Percentiles rank a stretch among this genome's conserved stretches.
Conservation (phyloP, 2,113 vertebrate genomes). For the Alethe diademata region DNA sequence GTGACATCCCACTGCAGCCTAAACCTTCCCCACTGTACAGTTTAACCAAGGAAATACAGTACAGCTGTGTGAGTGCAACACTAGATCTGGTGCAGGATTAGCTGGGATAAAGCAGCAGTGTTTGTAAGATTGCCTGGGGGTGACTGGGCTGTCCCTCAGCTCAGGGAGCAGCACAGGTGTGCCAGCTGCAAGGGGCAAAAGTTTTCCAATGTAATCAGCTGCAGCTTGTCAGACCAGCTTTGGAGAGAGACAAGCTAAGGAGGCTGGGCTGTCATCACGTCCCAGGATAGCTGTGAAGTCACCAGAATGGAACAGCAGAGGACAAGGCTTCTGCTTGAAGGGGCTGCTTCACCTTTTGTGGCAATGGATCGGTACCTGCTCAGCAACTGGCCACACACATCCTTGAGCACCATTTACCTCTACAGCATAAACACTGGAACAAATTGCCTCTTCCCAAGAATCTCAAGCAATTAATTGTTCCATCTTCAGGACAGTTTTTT, state of each 20-base stretch:
- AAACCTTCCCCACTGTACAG: neutral
- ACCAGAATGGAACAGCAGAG: neutral
- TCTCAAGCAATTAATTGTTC: neutral
- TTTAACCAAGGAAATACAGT: neutral
- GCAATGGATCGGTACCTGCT: neutral
- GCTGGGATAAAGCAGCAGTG: neutral
- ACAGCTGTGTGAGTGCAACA: neutral
- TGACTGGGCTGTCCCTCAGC: neutral
- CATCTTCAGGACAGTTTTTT: neutral
- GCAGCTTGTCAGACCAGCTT: neutral
- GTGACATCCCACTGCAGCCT: neutral
- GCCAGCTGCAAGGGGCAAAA: neutral
- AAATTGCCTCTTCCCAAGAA: neutral
- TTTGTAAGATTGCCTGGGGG: neutral
- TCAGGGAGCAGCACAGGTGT: neutral
- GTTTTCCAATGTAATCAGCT: neutral
- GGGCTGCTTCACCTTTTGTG: slow-evolving; percentile 16
- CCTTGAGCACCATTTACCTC: neutral
- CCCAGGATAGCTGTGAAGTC: slow-evolving; percentile 50
- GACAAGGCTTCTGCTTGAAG: neutral
- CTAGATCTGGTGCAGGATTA: neutral
- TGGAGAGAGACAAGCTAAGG: neutral
- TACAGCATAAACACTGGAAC: neutral
- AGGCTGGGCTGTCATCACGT: neutral
- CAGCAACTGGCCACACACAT: neutral